phyloP scores from a whole-genome alignment of 2,888 invertebrate species.

The Drosophila rubida region DNA sequence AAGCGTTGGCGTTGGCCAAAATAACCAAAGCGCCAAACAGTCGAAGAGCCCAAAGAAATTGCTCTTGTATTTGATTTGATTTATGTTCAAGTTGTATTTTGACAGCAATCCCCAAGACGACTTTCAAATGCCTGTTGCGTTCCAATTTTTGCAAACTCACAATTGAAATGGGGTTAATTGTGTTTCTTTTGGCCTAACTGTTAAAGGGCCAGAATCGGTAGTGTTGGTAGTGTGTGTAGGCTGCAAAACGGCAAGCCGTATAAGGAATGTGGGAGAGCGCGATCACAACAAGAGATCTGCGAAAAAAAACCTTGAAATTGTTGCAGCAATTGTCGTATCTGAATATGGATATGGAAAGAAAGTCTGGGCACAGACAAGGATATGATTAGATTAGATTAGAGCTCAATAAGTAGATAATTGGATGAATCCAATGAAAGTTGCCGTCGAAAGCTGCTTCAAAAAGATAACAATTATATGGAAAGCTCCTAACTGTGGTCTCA shows the following conservation, averaged over 20 bases:
- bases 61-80: slow-evolving; percentile 57
- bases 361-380: slow-evolving; percentile 22
- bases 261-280: slow-evolving; percentile 15
- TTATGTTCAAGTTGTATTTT: slow-evolving; percentile 60
- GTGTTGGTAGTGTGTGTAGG: slow-evolving; percentile 38
- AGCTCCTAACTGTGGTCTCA: background rate
- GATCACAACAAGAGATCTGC: slow-evolving; percentile 8
- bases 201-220: slow-evolving; percentile 47
- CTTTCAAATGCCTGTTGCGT: slow-evolving; percentile 49
- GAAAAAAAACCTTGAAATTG: slow-evolving; percentile 10
- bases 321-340: slow-evolving; percentile 20
- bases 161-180: slow-evolving; percentile 77
- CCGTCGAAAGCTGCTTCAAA: background rate
- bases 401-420: slow-evolving; percentile 21
- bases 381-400: slow-evolving; percentile 20
- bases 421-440: slow-evolving; percentile 1
- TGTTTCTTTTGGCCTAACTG: slow-evolving; percentile 40
- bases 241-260: slow-evolving; percentile 10
- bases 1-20: slow-evolving; percentile 38
- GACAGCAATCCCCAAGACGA: slow-evolving; percentile 53
- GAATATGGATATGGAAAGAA: slow-evolving; percentile 22
- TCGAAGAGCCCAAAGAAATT: slow-evolving; percentile 45
- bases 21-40: slow-evolving; percentile 13
- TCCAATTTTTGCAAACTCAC: slow-evolving; percentile 53
- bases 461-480: background rate